Conservation (phyloP, 2,888 invertebrate genomes). For the Drosophila nr. perissopoda region DNA sequence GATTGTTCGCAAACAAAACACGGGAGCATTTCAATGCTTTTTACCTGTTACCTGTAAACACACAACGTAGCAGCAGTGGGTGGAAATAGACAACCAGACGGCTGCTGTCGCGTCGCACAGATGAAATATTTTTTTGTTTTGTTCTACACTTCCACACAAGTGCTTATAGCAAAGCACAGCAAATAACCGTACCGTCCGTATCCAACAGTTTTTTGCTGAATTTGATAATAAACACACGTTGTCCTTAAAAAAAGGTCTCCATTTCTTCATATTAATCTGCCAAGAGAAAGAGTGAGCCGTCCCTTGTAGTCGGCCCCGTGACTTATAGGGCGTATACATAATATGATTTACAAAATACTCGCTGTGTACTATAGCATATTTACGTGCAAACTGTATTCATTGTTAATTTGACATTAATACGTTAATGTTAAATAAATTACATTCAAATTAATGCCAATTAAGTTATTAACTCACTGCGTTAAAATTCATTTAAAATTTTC, state of each 20-base stretch:
- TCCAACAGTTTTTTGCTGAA: constrained; percentile 13
- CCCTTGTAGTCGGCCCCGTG: neutral
- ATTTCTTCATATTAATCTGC: constrained; percentile 51
- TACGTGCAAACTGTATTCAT: constrained; percentile 10
- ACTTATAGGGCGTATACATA: constrained; percentile 13
- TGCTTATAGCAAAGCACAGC: constrained; percentile 33
- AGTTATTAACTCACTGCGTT: constrained; percentile 36
- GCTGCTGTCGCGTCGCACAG: constrained; percentile 50
- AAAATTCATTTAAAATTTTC: constrained; percentile 28
- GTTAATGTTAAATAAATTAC: constrained; percentile 33
- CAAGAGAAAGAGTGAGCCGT: constrained; percentile 12
- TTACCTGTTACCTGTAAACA: constrained; percentile 73
- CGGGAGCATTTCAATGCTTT: constrained; percentile 75
- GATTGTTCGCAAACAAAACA: constrained; percentile 79
- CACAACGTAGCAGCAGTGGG: constrained; percentile 25
- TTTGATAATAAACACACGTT: constrained; percentile 70
- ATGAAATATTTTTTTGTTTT: constrained; percentile 67
- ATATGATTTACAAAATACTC: constrained; percentile 4
- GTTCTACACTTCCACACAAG: constrained; percentile 39
- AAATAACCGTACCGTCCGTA: neutral
- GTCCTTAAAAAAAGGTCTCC: constrained; percentile 56
- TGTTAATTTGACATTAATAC: constrained; percentile 35
- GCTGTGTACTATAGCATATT: neutral
- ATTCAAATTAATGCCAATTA: constrained; percentile 49
- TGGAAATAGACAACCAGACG: constrained; percentile 36